Evolutionary conservation across 2,113 vertebrate species (phyloP).

Genomic region (Elachura formosa): DNA sequence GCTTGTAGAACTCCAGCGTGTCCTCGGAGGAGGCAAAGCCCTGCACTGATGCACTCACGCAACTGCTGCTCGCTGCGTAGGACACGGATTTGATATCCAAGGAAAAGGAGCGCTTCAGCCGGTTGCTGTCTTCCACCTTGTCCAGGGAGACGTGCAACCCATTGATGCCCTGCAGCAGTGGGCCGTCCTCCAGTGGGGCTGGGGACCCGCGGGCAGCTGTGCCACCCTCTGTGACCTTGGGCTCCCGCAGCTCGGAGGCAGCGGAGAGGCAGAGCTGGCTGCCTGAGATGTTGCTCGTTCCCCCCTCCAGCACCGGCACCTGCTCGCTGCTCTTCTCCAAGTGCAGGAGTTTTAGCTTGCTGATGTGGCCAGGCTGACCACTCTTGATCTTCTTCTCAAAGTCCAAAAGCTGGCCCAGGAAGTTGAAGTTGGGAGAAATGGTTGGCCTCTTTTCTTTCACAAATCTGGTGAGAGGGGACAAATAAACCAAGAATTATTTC

Average conservation of each 20-base stretch:
- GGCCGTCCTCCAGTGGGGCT: constrained; percentile 55
- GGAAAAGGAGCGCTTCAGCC: constrained; percentile 91
- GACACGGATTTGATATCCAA: constrained; percentile 87
- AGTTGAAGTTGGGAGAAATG: constrained; percentile 84
- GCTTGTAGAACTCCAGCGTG: constrained; percentile 76
- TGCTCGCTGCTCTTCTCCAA: constrained; percentile 63
- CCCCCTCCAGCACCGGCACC: not conserved
- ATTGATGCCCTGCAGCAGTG: constrained; percentile 76
- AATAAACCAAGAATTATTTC: not conserved
- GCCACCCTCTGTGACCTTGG: constrained; percentile 13
- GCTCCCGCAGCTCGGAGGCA: constrained; percentile 53
- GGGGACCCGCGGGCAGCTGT: not conserved
- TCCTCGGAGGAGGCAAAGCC: constrained; percentile 69
- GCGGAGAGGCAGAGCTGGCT: constrained; percentile 18
- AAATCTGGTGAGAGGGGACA: constrained; percentile 60
- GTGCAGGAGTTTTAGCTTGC: constrained; percentile 72
- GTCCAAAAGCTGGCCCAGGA: constrained; percentile 85
- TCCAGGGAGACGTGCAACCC: constrained; percentile 79
- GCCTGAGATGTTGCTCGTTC: not conserved
- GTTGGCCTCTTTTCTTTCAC: constrained; percentile 84
- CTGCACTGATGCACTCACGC: constrained; percentile 42
- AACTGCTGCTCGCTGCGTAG: constrained; percentile 36
- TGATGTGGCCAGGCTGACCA: constrained; percentile 35
- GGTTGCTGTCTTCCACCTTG: constrained; percentile 78
- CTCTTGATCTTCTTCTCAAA: constrained; percentile 92